Evolutionary conservation across 1,140 invertebrate species (phyloP).

Genomic region (Drosophila grimshawi): DNA sequence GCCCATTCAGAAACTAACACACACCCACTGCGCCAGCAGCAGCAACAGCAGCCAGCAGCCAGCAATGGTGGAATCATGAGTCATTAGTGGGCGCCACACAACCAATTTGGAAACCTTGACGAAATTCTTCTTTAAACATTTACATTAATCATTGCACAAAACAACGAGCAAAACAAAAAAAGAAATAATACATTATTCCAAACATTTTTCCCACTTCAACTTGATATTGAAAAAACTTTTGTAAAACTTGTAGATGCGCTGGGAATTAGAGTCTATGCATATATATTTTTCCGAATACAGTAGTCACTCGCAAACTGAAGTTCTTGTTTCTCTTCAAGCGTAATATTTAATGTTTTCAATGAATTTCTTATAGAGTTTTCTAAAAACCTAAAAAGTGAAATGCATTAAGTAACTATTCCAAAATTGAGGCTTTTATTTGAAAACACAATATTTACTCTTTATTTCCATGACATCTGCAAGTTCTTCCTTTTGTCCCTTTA

Average conservation of each 20-base stretch:
- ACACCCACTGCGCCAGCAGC: slow-evolving; percentile 44
- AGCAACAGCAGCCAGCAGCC: slow-evolving; percentile 42
- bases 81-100: slow-evolving; percentile 40
- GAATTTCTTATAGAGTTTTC: too few relatives aligned
- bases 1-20: slow-evolving; percentile 75
- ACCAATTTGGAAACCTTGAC: slow-evolving; percentile 32
- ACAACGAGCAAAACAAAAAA: slow-evolving; percentile 20
- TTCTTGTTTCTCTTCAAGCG: too few relatives aligned
- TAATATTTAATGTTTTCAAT: too few relatives aligned
- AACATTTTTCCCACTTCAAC: slow-evolving; percentile 41
- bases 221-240: slow-evolving; percentile 55
- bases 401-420: too few relatives aligned
- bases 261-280: not conserved
- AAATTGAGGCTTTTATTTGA: too few relatives aligned
- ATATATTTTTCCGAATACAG: not conserved
- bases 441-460: not conserved
- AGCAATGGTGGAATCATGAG: slow-evolving; percentile 54
- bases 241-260: slow-evolving; percentile 50
- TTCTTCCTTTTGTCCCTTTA: slow-evolving; percentile 12
- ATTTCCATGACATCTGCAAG: slow-evolving; percentile 33
- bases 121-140: slow-evolving; percentile 50
- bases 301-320: not conserved
- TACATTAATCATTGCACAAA: slow-evolving; percentile 50
- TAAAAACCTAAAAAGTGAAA: too few relatives aligned
- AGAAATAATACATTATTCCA: slow-evolving; percentile 9